Conservation (phyloP, 1,140 invertebrate genomes). For the Metaphire vulgaris region DNA sequence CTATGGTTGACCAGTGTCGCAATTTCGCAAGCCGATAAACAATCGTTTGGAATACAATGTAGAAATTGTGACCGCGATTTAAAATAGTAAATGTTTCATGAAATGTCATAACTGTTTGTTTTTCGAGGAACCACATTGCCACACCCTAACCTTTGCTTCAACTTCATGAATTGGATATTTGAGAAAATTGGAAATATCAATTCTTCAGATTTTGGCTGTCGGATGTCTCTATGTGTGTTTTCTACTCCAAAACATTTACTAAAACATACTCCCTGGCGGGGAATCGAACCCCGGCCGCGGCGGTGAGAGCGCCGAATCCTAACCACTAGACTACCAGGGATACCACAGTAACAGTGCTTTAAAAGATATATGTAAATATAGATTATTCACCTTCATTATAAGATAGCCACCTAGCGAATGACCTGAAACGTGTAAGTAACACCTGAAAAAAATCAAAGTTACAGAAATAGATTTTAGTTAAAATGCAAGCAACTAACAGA, state of each 20-base stretch:
- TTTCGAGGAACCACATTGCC: not conserved
- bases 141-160: not conserved
- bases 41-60: too few species aligned
- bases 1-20: too few species aligned
- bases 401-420: not conserved
- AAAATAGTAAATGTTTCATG: not conserved
- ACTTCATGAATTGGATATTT: not conserved
- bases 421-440: too few species aligned
- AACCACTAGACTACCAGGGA: constrained; percentile 27
- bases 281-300: constrained; percentile 27
- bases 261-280: constrained; percentile 19
- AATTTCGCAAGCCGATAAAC: too few species aligned
- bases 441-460: too few species aligned
- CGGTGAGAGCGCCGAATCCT: constrained; percentile 29
- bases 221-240: too few species aligned
- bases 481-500: not conserved
- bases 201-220: too few species aligned
- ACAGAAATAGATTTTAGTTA: too few species aligned
- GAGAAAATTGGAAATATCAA: not conserved
- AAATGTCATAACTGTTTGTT: not conserved
- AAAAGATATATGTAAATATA: not conserved
- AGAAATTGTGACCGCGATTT: not conserved
- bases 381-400: not conserved
- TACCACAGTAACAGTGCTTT: not conserved
- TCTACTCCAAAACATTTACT: too few species aligned